Conservation (phyloP, 2,113 vertebrate genomes). For the Strix aluco region DNA sequence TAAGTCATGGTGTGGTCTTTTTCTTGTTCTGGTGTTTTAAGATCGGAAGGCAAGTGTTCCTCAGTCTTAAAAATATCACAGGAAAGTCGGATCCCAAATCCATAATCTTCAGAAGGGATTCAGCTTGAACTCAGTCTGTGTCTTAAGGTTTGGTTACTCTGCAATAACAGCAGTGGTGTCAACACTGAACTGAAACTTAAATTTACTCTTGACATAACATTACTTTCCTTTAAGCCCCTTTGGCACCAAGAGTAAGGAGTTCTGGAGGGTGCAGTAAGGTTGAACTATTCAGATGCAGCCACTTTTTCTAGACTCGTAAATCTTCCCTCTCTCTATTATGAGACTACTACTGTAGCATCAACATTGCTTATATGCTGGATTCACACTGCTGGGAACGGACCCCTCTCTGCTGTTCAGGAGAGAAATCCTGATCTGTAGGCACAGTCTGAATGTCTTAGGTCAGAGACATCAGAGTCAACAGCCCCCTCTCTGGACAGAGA, state of each 20-base stretch:
- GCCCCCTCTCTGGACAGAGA: not conserved
- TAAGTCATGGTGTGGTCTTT: not conserved
- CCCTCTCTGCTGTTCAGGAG: not conserved
- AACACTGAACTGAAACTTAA: not conserved
- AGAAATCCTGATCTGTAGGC: not conserved
- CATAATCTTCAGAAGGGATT: not conserved
- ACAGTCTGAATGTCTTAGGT: not conserved
- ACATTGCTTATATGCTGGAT: not conserved
- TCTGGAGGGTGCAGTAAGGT: not conserved
- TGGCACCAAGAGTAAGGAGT: not conserved
- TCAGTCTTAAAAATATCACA: not conserved
- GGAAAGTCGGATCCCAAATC: not conserved
- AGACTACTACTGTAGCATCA: not conserved
- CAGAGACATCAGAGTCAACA: not conserved
- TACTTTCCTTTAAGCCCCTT: not conserved
- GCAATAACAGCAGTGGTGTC: not conserved
- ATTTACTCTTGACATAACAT: not conserved
- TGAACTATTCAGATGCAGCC: not conserved
- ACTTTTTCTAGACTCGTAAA: not conserved
- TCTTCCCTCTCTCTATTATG: not conserved
- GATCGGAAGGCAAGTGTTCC: not conserved
- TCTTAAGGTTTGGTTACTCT: not conserved
- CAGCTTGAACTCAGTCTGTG: not conserved
- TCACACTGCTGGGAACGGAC: not conserved
- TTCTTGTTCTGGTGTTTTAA: not conserved